Base-by-base conservation (phyloP, 2,797 vertebrate species). In the Lemur catta region DNA sequence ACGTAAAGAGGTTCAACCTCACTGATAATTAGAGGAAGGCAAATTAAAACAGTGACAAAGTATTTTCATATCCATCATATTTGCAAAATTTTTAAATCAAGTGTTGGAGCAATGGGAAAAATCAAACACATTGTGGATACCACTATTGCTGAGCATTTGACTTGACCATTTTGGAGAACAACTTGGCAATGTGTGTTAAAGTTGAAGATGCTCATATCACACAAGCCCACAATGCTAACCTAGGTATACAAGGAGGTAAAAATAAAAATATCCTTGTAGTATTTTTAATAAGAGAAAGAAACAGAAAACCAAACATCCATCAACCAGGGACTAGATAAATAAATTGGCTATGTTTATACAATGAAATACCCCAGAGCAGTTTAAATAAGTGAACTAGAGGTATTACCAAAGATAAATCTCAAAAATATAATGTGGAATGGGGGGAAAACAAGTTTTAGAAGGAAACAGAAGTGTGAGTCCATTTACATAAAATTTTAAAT, bases 1-100 rank as follows among this genome's bases (percentile, higher is more conserved):
- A 33, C 38, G 41, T 0, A 67, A 79, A 85, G 41, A 85, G 71
- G 26, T 14, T 72, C 84, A 81, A 41, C 22, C 33, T 93, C 59
- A 57, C 41, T 28, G 30, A 69, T 85, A 81, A 50, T n/a, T 38
- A 72, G 26, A 86, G 18, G 48, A 86, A 81, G 22, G 13, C 10
- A 82, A 67, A 43, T 88, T 61, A 79, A 92, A 89, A 78, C 18
- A 81, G 43, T 59, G 48, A 93, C 10, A 91, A 95, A n/a, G 59
- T 20, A 17, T 43, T 41, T 65, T 69, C 43, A 48, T 15, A 81
- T 13, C 2, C 26, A 93, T 15, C 33, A 7, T 61, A 67, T 93
- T 67, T 86, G 38, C 46, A 92, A 84, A 84, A 57, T 2, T 15
- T 79, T 71, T 59, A 38, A 79, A 81, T 20, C 15, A 61, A 85